These are phyloP conservation scores for Cranoglanis bouderius DNA, from an alignment of 2,113 vertebrate species.

Conservation along the genomic window DNA sequence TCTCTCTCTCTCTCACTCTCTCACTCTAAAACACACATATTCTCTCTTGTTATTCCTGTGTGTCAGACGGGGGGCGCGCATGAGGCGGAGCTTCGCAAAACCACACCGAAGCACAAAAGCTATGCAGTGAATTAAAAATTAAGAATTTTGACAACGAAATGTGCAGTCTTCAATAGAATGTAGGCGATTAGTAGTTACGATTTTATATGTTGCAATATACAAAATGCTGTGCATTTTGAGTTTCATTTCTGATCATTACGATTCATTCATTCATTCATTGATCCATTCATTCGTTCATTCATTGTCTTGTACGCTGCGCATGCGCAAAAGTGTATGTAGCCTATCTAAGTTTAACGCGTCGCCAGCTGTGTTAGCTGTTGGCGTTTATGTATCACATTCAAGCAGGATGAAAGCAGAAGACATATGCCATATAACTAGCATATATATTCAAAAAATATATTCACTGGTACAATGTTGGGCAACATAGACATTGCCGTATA, in stretches of 20 bases:
- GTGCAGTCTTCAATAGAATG: background rate
- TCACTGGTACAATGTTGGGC: too few species aligned
- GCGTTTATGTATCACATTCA: constrained; percentile 51
- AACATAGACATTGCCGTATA: too few species aligned
- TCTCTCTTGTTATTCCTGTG: constrained; percentile 64
- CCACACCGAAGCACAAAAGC: background rate
- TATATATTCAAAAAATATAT: too few species aligned
- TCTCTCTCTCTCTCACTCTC: constrained; percentile 56
- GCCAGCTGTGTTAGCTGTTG: constrained; percentile 39
- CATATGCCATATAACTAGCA: background rate
- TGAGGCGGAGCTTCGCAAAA: constrained; percentile 52
- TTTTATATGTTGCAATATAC: too few species aligned
- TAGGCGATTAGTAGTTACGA: background rate
- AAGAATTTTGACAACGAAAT: background rate
- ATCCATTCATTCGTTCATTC: background rate
- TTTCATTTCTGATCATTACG: background rate
- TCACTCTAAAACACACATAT: background rate
- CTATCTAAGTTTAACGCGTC: background rate
- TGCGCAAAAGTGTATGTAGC: background rate
- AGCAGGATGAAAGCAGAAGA: constrained; percentile 48
- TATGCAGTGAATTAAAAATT: background rate
- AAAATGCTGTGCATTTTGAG: background rate
- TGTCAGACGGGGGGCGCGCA: constrained; percentile 69
- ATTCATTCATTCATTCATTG: background rate
- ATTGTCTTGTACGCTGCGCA: background rate